phyloP scores from a whole-genome alignment of 2,797 vertebrate genomes.

The Loriculus beryllinus region DNA sequence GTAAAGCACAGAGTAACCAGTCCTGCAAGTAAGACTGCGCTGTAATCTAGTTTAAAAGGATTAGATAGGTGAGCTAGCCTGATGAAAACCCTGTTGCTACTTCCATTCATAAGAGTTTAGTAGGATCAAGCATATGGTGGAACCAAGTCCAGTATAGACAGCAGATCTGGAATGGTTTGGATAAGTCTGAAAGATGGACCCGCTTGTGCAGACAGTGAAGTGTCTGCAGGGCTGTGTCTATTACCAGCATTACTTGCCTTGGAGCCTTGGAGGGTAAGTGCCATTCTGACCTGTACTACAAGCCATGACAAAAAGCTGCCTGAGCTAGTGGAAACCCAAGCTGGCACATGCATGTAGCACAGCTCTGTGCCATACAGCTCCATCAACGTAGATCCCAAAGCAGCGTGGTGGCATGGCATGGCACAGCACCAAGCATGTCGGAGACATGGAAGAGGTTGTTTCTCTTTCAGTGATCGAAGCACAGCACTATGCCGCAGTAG shows the following conservation, averaged over 20 bases:
- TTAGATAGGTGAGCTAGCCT: background rate
- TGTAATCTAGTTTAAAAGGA: background rate
- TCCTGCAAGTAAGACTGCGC: background rate
- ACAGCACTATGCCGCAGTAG: accelerated
- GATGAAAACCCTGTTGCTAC: background rate
- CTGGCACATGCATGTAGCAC: background rate
- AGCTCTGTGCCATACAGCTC: background rate
- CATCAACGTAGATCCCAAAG: background rate
- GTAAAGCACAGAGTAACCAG: background rate
- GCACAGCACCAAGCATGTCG: background rate
- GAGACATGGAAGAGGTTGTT: accelerated
- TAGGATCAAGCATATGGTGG: background rate
- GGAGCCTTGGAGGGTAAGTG: background rate
- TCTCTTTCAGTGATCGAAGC: background rate
- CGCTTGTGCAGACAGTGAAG: background rate
- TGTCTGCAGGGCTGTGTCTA: background rate
- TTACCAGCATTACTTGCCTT: background rate
- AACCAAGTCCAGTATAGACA: background rate
- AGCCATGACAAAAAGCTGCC: background rate
- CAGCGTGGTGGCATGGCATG: accelerated
- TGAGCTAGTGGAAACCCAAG: background rate
- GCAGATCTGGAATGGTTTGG: background rate
- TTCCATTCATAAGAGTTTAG: background rate
- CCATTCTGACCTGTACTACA: background rate
- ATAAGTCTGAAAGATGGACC: background rate